Evolutionary conservation across 1,140 invertebrate species (phyloP).

Genomic region (Trypoxylus dichotomus): DNA sequence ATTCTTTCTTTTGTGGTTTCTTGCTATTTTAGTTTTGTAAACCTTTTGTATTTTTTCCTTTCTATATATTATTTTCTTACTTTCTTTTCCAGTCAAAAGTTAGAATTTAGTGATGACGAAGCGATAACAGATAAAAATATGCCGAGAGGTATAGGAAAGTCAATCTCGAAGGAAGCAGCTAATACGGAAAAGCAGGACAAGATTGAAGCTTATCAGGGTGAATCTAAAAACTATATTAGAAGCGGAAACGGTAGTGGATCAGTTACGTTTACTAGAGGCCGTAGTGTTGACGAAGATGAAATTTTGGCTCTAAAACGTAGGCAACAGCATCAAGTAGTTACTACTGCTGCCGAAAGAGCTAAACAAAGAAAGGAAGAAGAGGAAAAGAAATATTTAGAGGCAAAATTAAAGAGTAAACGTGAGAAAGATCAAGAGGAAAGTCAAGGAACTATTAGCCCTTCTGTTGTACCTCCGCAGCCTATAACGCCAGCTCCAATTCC

Average conservation of each 20-base stretch:
- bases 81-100: constrained; percentile 71
- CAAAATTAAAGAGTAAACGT: constrained; percentile 54
- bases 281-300: constrained; percentile 69
- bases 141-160: constrained; percentile 33
- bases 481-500: constrained; percentile 57
- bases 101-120: constrained; percentile 93
- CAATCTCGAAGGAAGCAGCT: constrained; percentile 34
- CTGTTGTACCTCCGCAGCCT: constrained; percentile 48
- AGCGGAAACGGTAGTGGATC: constrained; percentile 36
- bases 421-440: constrained; percentile 54
- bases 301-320: constrained; percentile 70
- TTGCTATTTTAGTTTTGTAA: not conserved
- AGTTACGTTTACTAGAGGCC: constrained; percentile 30
- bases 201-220: constrained; percentile 50
- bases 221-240: constrained; percentile 43
- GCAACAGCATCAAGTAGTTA: constrained; percentile 69
- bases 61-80: not conserved
- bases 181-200: constrained; percentile 47
- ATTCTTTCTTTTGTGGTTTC: not conserved
- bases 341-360: constrained; percentile 72
- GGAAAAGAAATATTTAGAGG: constrained; percentile 71
- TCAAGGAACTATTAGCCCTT: constrained; percentile 49
- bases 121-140: constrained; percentile 48
- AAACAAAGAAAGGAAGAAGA: constrained; percentile 79
- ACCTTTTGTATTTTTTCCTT: not conserved